phyloP scores from a whole-genome alignment of 1,140 invertebrate genomes.

The Mamestra configurata region DNA sequence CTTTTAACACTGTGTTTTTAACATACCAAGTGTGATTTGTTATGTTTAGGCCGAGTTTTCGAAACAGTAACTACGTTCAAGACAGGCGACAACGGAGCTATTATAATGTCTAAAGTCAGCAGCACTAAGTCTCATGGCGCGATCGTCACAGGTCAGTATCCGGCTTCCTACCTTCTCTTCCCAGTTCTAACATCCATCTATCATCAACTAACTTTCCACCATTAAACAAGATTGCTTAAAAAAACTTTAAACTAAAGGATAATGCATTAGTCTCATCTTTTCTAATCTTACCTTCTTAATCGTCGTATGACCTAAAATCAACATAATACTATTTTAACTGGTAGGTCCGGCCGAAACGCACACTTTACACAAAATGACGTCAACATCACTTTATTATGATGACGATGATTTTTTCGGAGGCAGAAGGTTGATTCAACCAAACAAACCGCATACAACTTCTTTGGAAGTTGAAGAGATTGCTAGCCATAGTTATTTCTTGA shows the following conservation, averaged over 20 bases:
- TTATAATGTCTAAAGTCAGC: slow-evolving; percentile 90
- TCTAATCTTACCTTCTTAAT: slow-evolving; percentile 44
- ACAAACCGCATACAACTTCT: slow-evolving; percentile 85
- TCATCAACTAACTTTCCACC: slow-evolving; percentile 25
- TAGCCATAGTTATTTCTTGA: slow-evolving; percentile 89
- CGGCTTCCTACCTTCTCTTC: slow-evolving; percentile 75
- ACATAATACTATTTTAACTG: slow-evolving; percentile 86
- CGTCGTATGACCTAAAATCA: slow-evolving; percentile 65
- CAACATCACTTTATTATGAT: slow-evolving; percentile 89
- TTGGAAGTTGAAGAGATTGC: slow-evolving; percentile 89
- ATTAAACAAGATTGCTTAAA: slow-evolving; percentile 31
- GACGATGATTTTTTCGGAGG: slow-evolving; percentile 77
- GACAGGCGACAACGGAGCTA: slow-evolving; percentile 89
- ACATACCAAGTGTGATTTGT: slow-evolving; percentile 85
- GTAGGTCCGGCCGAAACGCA: slow-evolving; percentile 91
- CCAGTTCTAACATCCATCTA: slow-evolving; percentile 60
- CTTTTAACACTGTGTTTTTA: slow-evolving; percentile 82
- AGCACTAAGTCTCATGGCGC: slow-evolving; percentile 89
- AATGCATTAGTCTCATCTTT: slow-evolving; percentile 53
- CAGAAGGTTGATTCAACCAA: slow-evolving; percentile 83
- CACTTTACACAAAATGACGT: slow-evolving; percentile 90
- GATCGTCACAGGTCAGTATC: slow-evolving; percentile 89
- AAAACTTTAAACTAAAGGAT: slow-evolving; percentile 28
- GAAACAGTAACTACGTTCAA: slow-evolving; percentile 89
- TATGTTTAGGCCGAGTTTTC: slow-evolving; percentile 87